phyloP scores from a whole-genome alignment of 2,113 vertebrate genomes.

The Catharus fuscescens region DNA sequence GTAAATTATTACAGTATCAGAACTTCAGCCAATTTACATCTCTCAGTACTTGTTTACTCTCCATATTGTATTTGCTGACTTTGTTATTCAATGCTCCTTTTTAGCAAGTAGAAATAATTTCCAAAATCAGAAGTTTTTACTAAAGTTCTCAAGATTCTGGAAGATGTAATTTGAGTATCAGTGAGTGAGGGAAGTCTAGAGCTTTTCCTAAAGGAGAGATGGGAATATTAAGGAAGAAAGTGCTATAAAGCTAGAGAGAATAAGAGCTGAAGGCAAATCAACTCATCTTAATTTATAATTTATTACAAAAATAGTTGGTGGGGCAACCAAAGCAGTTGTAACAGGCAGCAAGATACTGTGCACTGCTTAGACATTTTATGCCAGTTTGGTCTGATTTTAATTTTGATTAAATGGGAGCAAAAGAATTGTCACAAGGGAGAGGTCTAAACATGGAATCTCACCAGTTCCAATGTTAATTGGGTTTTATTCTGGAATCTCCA shows the following conservation, averaged over 20 bases:
- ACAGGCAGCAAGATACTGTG: not conserved
- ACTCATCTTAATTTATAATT: not conserved
- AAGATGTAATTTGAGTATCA: not conserved
- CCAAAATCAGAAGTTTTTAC: not conserved
- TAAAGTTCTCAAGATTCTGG: not conserved
- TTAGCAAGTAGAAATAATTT: not conserved
- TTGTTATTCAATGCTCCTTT: not conserved
- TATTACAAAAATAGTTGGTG: not conserved
- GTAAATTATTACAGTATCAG: not conserved
- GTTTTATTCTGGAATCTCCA: not conserved
- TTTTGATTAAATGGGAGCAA: not conserved
- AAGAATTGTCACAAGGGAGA: not conserved
- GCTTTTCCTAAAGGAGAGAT: not conserved
- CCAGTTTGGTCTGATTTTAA: not conserved
- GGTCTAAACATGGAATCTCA: not conserved
- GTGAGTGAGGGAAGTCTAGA: not conserved
- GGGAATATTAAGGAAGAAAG: not conserved
- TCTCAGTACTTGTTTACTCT: not conserved
- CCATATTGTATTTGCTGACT: not conserved
- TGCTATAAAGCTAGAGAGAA: not conserved
- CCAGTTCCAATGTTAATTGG: accelerated
- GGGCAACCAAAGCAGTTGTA: not conserved
- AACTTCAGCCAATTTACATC: not conserved
- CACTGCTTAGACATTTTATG: not conserved
- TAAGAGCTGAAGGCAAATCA: not conserved